Percentiles rank a stretch among this genome's conserved stretches.
Conservation (phyloP, 2,888 invertebrate genomes). For the Synergus umbraculus region DNA sequence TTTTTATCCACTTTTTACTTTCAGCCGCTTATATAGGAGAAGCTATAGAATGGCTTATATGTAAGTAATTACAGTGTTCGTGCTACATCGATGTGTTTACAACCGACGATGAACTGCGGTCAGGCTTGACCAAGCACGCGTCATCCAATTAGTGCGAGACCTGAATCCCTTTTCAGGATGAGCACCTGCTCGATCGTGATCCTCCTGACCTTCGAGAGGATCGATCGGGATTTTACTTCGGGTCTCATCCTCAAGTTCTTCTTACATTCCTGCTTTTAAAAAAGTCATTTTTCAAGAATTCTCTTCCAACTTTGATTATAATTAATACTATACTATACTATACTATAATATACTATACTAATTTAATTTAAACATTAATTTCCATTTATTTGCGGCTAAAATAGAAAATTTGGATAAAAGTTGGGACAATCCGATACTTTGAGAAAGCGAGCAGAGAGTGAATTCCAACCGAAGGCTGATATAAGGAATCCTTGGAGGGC, state of each 20-base stretch:
- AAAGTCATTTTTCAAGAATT: background rate
- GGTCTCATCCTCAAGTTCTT: background rate
- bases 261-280: background rate
- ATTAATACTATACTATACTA: no score
- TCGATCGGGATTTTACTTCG: constrained; percentile 19
- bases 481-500: constrained; percentile 63
- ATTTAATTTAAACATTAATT: background rate
- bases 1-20: no score
- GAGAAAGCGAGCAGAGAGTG: background rate
- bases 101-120: constrained; percentile 40
- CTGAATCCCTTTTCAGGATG: constrained; percentile 39
- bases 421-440: constrained; percentile 18
- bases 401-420: background rate
- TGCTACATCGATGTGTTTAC: constrained; percentile 40
- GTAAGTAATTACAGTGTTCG: constrained; percentile 45
- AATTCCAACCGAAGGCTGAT: background rate
- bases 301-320: no score
- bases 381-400: background rate
- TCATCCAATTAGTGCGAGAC: constrained; percentile 46
- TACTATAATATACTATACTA: no score
- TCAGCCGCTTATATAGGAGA: background rate
- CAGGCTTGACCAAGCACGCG: constrained; percentile 42
- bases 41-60: constrained; percentile 20
- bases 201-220: constrained; percentile 30
- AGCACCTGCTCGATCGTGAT: constrained; percentile 44